Base-by-base conservation (phyloP, 2,113 vertebrate species). In the Lagopus leucura region DNA sequence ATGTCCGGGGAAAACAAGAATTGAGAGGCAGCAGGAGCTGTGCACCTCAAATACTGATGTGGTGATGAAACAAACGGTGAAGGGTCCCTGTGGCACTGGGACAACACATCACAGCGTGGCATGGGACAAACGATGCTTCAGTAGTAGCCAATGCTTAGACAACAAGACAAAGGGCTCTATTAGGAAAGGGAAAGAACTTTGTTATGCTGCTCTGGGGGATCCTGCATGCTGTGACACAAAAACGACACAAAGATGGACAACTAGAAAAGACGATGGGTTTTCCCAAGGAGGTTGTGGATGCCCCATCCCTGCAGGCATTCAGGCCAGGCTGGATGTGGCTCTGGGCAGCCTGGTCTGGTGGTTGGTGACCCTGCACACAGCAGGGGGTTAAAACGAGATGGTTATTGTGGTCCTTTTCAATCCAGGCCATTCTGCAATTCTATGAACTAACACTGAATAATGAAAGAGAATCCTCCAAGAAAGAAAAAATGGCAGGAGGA, bases 111-210 rank as follows among this genome's bases (percentile, higher is more conserved):
- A 87, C 25, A 94, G 28, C 78, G 8, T 15, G 14, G 25, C 0
- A 0, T 30, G 45, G 65, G 21, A 82, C 27, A 78, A 87, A 81
- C 2, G 28, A 34, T 15, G 25, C 48, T 86, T 74, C 77, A 94
- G 90, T 13, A 78, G 64, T 71, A 64, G 13, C 7, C 80, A 55
- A 22, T 3, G 28, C 84, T 93, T 8, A 78, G 25, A 86, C 57
- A 93, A 89, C 86, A 86, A 72, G 13, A 28, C 50, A 78, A 61
- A 95, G 76, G 83, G 34, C 54, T 74, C 40, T 60, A 42, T 13
- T 45, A 65, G n/a, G 60, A 74, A 92, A 74, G 38, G 52, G 52
- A 93, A 24, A 92, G 38, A 94, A 91, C 74, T 61, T 78, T 57
- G 82, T 90, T 92, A 82, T 69, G 55, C 38, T 69, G 36, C 21